Percentiles rank a stretch among this genome's conserved stretches.
Evolutionary conservation across 2,113 vertebrate species (phyloP).

Genomic region (Heptranchias perlo): DNA sequence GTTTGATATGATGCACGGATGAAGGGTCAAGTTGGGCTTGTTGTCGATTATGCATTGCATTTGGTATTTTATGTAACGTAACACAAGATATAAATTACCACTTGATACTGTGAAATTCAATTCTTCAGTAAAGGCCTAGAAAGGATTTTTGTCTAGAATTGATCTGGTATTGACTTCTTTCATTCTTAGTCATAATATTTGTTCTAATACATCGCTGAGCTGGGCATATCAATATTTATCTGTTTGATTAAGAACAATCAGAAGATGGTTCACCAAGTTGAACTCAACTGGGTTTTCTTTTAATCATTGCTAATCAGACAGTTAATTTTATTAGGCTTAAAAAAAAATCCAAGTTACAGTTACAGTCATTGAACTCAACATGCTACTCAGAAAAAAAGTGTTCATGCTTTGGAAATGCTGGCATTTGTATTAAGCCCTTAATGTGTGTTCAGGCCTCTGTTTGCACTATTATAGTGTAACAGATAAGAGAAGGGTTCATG

Average conservation of each 20-base stretch:
- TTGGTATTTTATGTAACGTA: background rate
- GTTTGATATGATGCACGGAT: background rate
- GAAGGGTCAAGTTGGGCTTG: background rate
- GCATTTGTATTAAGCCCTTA: background rate
- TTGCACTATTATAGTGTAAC: background rate
- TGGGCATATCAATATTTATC: background rate
- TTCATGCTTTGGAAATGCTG: background rate
- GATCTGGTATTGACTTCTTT: background rate
- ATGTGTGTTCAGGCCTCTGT: background rate
- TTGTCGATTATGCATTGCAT: background rate
- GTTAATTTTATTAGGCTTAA: background rate
- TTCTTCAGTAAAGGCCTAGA: background rate
- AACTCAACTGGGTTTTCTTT: background rate
- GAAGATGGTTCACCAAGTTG: background rate
- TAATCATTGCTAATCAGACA: background rate
- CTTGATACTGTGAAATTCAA: background rate
- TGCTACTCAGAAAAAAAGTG: background rate
- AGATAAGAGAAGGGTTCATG: slow-evolving; percentile 7
- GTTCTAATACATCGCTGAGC: background rate
- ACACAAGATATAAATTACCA: background rate
- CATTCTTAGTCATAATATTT: background rate
- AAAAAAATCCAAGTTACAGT: background rate
- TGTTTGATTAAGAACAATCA: background rate
- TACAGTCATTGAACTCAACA: background rate
- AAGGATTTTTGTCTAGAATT: background rate